phyloP scores from a whole-genome alignment of 1,140 invertebrate species.

The Acyrthosiphon pisum region DNA sequence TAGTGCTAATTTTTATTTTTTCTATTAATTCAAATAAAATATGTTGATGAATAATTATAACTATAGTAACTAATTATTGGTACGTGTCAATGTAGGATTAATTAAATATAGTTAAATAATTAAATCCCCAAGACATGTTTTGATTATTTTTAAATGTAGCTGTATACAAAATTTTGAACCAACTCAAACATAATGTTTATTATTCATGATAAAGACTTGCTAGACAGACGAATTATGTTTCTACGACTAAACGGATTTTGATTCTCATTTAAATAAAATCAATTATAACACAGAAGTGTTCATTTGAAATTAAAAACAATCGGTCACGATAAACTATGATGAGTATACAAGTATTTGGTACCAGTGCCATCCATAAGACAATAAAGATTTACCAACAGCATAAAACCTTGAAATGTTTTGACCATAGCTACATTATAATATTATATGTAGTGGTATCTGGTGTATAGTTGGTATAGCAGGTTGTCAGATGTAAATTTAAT shows the following conservation, averaged over 20 bases:
- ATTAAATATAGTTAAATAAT: neutral
- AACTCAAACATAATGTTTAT: neutral
- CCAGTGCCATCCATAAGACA: neutral
- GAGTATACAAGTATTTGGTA: neutral
- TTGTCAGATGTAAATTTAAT: neutral
- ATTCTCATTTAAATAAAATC: neutral
- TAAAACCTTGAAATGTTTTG: slow-evolving; percentile 13
- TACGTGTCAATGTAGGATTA: neutral
- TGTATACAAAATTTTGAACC: neutral
- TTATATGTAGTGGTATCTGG: neutral
- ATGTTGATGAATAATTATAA: slow-evolving; percentile 18
- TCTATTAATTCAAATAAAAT: neutral
- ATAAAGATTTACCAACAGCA: neutral
- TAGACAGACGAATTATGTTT: neutral
- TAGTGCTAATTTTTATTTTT: neutral
- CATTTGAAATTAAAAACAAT: slow-evolving; percentile 11
- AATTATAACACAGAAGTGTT: neutral
- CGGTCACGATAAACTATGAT: neutral
- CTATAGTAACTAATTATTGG: neutral
- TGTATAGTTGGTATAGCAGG: neutral
- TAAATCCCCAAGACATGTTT: neutral
- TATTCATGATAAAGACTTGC: neutral
- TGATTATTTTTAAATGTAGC: neutral
- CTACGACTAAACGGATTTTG: neutral
- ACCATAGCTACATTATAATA: neutral